Base-by-base conservation (phyloP, 1,140 invertebrate species). In the Apis cerana region DNA sequence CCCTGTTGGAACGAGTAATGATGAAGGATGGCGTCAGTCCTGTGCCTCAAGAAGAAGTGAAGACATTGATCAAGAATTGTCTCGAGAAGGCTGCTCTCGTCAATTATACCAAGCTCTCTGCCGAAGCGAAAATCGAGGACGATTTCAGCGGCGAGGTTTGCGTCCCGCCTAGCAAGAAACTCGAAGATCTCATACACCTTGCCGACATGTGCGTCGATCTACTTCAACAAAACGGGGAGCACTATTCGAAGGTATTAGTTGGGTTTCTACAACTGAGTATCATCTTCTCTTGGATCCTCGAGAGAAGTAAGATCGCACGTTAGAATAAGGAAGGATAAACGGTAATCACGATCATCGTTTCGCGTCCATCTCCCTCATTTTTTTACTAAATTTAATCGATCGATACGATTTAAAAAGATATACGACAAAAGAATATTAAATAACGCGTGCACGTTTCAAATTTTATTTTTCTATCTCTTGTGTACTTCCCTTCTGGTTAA, bases 1-100 rank as follows among this genome's bases (percentile, higher is more conserved):
- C 99, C 9, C 95, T 99, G 54, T 93, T 99, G 75, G 99, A 99
- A 95, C 95, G 99, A 85, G 99, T 99, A 17, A 93, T 99, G 80
- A 99, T 99, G 99, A 99, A 99, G 93, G 99, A 99, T 92, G 98
- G 99, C 80, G 98, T 98, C 3, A 99, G 98, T 9, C 98, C 98
- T n/a, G 98, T 99, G 5, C 97, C 98, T 85, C 97, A 98, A 3
- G 99, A 99, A 93, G 99, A 99, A 94, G 99, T 99, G 4, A 95
- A 99, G 86, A 96, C 96, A 48, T 97, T 99, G 95, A 99, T 99
- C 80, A 98, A 99, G 92, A 98, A 98, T 83, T 99, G 99, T 93
- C 95, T 99, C 80, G 99, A 99, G 95, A 99, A 98, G 88, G 99
- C 99, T 56, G 99, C 99, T 2, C 95, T 99, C 56, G 97, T 99